Evolutionary conservation across 2,888 invertebrate genomes (phyloP), one percentile per base, ranked within the genome.

Genomic region (Smittia aterrima): DNA sequence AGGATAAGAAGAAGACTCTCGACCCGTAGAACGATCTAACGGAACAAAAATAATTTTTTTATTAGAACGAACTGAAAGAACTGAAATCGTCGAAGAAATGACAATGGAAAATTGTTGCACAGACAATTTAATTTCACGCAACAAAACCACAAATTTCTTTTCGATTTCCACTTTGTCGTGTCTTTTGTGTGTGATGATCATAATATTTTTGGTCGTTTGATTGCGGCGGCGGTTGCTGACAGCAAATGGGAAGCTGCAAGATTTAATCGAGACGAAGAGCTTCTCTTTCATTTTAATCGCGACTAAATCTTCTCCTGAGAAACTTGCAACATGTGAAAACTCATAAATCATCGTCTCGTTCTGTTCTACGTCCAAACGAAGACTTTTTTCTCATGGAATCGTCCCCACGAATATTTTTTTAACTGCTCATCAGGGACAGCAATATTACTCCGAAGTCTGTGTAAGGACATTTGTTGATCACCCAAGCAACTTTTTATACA

Each of bases 61-160:
- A 18, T 6, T n/a, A 47, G 53, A 47, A 4, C n/a, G 53, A 47
- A 47, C 2, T 2, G 47, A 47, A 47, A 47, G 47, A 58, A 58
- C 16, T 1, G 58, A 58, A 20, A 58, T 58, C 47, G 27, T 70
- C 54, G 70, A 54, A 18, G 70, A 70, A 24, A 70, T 54, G 70
- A 54, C 54, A 70, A 70, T 68, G 53, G 70, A 54, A 41, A 41
- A 41, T 53, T 25, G 66, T 32, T 68, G 66, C 68, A 68, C 53
- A 70, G 70, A 70, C 70, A 70, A 70, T 70, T 70, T 70, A 70
- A 70, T 70, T 70, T 70, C 70, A 70, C 70, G 70, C 70, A 70
- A 70, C 53, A 54, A 70, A 70, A 70, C 70, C 70, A 41, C 70
- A 70, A 70, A 41, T 70, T 70, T 70, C 53, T 70, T 53, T 25